Evolutionary conservation across 2,888 invertebrate genomes (phyloP), one percentile per base, ranked within the genome.

Genomic region (Callyntrura sp.): DNA sequence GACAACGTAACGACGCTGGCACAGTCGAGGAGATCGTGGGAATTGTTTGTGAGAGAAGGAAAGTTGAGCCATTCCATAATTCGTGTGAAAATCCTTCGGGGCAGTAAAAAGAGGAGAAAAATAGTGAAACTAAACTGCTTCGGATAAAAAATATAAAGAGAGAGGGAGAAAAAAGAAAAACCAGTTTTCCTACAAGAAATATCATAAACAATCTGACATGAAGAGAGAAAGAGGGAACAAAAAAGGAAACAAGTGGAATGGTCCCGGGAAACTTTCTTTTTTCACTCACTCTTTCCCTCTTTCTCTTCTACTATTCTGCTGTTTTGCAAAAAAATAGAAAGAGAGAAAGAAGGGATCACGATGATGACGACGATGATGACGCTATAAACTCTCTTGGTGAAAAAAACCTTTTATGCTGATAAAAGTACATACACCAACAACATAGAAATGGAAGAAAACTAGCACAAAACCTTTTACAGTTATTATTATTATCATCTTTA

Each of bases 61-160:
- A 85, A 85, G 62, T 85, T 85, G 85, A 85, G 78, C 85, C 85
- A 85, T 85, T 85, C 73, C 85, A 85, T 85, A 85, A 85, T 85
- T 85, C 85, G 85, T 85, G 85, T 85, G 85, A 85, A 85, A 85
- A 85, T 85, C 85, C 85, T 85, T 78, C 78, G 57, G 85, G 85
- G 78, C 78, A 85, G 23, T 85, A 78, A 85, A 78, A 85, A 45
- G 45, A 43, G 43, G 35, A 23, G 60, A 23, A 25, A 78, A 23
- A 57, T 20, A 78, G 76, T 51, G 65, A 78, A 78, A 84, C 85
- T 85, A 85, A 85, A 85, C 73, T 85, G 73, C 43, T 20, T 70
- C 43, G 85, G 85, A 73, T 60, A 57, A 73, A 73, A 82, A 82
- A 65, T 43, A 65, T 12, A 57, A 70, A 20, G 70, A 81, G n/a